Conservation (phyloP, 2,888 invertebrate species). For the Erebia palarica region DNA sequence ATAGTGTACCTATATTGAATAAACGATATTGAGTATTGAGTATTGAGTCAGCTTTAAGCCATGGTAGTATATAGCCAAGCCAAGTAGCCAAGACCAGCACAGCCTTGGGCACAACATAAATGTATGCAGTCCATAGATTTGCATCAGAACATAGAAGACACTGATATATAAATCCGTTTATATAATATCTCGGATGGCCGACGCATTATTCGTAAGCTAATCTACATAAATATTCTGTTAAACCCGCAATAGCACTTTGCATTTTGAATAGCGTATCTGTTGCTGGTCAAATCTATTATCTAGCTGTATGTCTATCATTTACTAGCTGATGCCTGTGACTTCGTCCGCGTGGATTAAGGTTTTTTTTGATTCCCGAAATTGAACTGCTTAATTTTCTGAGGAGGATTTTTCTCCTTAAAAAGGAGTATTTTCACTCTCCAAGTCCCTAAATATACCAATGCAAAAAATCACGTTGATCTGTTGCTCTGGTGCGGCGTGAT, state of each 20-base stretch:
- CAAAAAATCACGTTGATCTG: too few relatives aligned
- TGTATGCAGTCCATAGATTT: constrained; percentile 15
- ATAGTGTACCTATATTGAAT: too few relatives aligned
- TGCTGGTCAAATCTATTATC: background rate
- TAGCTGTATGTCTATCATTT: background rate
- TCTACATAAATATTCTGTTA: constrained; percentile 19
- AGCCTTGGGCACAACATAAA: background rate
- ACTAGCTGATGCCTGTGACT: too few relatives aligned
- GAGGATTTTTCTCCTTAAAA: too few relatives aligned
- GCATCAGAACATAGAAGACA: background rate
- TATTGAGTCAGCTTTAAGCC: background rate
- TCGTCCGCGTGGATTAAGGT: too few relatives aligned
- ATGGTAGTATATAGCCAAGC: background rate
- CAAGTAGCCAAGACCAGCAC: background rate
- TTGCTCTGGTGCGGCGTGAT: too few relatives aligned
- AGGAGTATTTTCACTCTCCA: too few relatives aligned
- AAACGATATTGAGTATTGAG: too few relatives aligned
- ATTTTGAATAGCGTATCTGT: constrained; percentile 1
- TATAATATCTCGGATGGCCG: constrained; percentile 2
- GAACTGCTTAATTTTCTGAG: too few relatives aligned
- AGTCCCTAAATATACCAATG: too few relatives aligned
- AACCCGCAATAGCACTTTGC: constrained; percentile 5
- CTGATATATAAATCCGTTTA: constrained; percentile 13
- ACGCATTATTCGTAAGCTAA: constrained; percentile 13
- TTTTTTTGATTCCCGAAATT: too few relatives aligned